A percentile compares a stretch with the other conserved stretches of the same genome.
phyloP scores from a whole-genome alignment of 2,888 invertebrate genomes.

The Lochmaea crataegi region DNA sequence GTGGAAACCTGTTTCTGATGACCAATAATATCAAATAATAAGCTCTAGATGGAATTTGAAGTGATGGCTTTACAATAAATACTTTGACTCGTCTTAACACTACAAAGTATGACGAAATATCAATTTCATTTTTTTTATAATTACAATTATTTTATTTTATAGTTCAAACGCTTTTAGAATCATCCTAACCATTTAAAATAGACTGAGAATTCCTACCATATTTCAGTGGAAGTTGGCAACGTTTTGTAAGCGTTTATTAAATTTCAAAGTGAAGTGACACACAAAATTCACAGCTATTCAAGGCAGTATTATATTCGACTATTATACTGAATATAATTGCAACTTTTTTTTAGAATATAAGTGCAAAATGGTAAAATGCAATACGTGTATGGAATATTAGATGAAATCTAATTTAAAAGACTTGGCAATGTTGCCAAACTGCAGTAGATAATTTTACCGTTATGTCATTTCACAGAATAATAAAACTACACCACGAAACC shows the following conservation, averaged over 20 bases:
- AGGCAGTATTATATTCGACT: constrained; percentile 55
- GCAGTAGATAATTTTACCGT: neutral
- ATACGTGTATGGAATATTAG: constrained; percentile 57
- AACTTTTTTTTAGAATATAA: constrained; percentile 57
- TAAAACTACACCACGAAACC: neutral
- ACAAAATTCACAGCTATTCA: constrained; percentile 48
- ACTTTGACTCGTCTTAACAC: no score
- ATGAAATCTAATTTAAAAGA: constrained; percentile 45
- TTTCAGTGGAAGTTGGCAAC: constrained; percentile 29
- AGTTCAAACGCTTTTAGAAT: neutral
- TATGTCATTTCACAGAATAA: neutral
- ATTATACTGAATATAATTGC: constrained; percentile 57
- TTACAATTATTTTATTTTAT: neutral
- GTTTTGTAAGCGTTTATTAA: constrained; percentile 25
- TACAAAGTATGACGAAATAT: no score
- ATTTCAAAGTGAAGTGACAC: constrained; percentile 36
- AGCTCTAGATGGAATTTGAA: no score
- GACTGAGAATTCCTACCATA: constrained; percentile 17
- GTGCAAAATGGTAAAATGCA: constrained; percentile 56
- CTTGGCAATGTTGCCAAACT: constrained; percentile 28
- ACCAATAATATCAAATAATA: no score
- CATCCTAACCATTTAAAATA: neutral
- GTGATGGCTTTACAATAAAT: no score
- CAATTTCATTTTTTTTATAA: no score
- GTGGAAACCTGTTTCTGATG: no score